Base-by-base conservation (phyloP, 1,140 invertebrate genomes). In the Apis dorsata region DNA sequence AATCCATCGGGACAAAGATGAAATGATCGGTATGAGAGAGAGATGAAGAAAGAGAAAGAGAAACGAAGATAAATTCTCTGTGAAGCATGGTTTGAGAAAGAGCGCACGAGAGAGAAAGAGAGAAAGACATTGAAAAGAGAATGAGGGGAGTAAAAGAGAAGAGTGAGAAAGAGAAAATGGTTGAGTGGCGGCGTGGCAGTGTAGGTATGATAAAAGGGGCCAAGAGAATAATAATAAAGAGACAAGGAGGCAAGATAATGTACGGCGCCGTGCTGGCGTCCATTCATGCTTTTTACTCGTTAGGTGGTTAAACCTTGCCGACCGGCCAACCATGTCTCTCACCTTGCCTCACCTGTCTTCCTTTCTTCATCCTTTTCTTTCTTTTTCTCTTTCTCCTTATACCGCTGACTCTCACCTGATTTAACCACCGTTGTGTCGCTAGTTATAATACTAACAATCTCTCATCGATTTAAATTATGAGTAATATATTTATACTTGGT, bases 241-340 rank as follows among this genome's bases (percentile, higher is more conserved):
- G 84, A 90, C 83, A 86, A 89, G 87, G 80, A 89, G 79, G 86
- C 62, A 70, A 88, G 90, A 90, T 90, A 90, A 90, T 82, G 83
- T 80, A 89, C 80, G 89, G 88, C 89, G 89, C 88, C 89, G 85
- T 87, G 87, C 83, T 90, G 89, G 83, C 89, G 85, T 90, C 88
- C 90, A 91, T 91, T 91, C 90, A 91, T 91, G 88, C 88, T 91
- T 89, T 91, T 90, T 90, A 89, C 80, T 91, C 88, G 90, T 89
- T 90, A 90, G 89, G 59, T 75, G 84, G 80, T 84, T 81, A 74
- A 85, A 87, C 68, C 75, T 85, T 78, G 71, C 75, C 57, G 79
- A 65, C 68, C n/a, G 73, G 65, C 34, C 71, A 70, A 28, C 55
- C 65, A 86, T 79, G 60, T 85, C 82, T 84, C 76, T 81, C 63